These are phyloP conservation scores for Stomatorhinus ivindoensis DNA, from an alignment of 2,113 vertebrate genomes.

Conservation along the genomic window DNA sequence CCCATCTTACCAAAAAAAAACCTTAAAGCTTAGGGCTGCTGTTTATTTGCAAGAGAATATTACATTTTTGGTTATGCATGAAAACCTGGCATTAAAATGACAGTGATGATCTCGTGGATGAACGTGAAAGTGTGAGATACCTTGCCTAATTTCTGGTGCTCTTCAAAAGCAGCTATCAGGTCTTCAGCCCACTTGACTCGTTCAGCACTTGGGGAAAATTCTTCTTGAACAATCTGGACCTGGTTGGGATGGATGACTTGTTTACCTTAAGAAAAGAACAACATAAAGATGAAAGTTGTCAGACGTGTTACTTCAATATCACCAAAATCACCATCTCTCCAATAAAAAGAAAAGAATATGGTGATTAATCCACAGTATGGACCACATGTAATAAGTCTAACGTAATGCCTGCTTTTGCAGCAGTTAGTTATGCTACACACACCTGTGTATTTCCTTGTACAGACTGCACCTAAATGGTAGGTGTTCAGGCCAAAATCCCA, in stretches of 20 bases:
- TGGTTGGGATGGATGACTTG: conserved; percentile 97
- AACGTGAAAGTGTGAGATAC: conserved; percentile 50
- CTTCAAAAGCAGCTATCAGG: conserved; percentile 83
- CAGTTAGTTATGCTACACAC: neutral
- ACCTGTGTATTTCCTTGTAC: neutral
- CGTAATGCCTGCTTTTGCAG: neutral
- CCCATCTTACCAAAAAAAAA: conserved; percentile 23
- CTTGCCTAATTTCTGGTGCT: conserved; percentile 90
- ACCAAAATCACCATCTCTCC: neutral
- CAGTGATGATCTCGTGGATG: neutral
- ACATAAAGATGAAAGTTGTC: neutral
- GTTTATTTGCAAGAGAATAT: conserved; percentile 14
- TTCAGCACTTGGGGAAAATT: conserved; percentile 85
- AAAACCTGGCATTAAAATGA: neutral
- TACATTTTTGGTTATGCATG: neutral
- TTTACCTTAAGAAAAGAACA: conserved; percentile 71
- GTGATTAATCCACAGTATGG: neutral
- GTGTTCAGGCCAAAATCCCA: neutral
- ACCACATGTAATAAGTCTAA: neutral
- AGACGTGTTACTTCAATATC: neutral
- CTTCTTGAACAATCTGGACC: conserved; percentile 83
- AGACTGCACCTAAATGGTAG: neutral
- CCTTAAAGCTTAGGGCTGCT: conserved; percentile 16
- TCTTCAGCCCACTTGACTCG: conserved; percentile 85
- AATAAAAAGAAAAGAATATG: neutral